phyloP scores from a whole-genome alignment of 2,888 invertebrate species.

The Spodoptera picta region DNA sequence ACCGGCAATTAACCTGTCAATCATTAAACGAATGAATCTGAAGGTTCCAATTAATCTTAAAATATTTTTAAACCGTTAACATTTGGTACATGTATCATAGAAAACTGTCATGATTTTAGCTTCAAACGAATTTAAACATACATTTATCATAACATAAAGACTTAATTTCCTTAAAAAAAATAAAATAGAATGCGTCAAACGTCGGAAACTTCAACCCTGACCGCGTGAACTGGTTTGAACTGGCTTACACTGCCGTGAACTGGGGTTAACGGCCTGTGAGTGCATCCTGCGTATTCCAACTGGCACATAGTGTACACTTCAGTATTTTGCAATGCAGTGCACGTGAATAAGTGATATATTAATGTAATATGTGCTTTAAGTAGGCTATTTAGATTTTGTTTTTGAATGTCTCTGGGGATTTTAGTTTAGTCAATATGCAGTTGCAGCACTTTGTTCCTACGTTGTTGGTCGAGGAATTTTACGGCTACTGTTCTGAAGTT shows the following conservation, averaged over 20 bases:
- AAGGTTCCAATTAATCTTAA: too few species aligned
- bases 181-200: constrained; percentile 2
- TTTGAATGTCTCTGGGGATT: too few species aligned
- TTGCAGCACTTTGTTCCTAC: too few species aligned
- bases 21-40: too few species aligned
- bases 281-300: constrained; percentile 52
- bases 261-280: constrained; percentile 46
- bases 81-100: too few species aligned
- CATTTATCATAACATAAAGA: not conserved
- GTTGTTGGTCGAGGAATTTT: too few species aligned
- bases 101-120: not conserved
- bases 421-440: too few species aligned
- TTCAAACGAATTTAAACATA: not conserved
- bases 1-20: too few species aligned
- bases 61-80: too few species aligned
- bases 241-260: constrained; percentile 41
- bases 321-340: constrained; percentile 16
- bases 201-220: constrained; percentile 53
- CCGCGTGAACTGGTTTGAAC: constrained; percentile 50
- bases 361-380: not conserved
- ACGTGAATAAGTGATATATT: not conserved
- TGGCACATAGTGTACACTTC: constrained; percentile 36
- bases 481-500: too few species aligned
- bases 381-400: too few species aligned
- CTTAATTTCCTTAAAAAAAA: constrained; percentile 7